Conservation (phyloP, 2,888 invertebrate species). For the Hartigia nigra region DNA sequence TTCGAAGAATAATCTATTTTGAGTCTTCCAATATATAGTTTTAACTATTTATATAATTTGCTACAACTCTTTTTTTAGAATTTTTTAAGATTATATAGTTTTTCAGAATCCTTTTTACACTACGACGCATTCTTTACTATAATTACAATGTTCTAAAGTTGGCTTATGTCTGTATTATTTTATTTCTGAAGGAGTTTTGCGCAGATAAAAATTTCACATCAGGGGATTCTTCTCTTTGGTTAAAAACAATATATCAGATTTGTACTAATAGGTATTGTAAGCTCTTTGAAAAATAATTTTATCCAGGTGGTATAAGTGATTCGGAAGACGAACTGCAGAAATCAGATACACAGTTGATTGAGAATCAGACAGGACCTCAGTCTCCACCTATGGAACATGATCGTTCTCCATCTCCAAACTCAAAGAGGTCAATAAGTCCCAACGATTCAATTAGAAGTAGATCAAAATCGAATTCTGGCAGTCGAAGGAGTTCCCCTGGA, state of each 20-base stretch:
- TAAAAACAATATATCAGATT: background rate
- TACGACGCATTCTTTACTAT: background rate
- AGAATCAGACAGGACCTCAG: constrained; percentile 7
- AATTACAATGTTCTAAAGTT: background rate
- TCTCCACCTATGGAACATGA: constrained; percentile 23
- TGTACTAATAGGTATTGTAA: background rate
- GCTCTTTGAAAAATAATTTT: background rate
- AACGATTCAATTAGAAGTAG: constrained; percentile 33
- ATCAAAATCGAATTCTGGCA: constrained; percentile 39
- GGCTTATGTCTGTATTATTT: background rate
- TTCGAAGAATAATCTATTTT: background rate
- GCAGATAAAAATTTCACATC: background rate
- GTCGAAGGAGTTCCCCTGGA: constrained; percentile 38
- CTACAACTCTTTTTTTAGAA: background rate
- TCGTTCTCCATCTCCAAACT: constrained; percentile 38
- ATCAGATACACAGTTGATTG: constrained; percentile 4
- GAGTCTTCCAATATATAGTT: background rate
- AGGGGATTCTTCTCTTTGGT: background rate
- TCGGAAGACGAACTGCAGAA: constrained; percentile 46
- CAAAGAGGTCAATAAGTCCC: constrained; percentile 37
- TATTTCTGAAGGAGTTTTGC: background rate
- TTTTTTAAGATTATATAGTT: background rate
- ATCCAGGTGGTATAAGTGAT: constrained; percentile 41
- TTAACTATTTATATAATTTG: background rate
- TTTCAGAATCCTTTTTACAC: background rate